A percentile compares a stretch with the other conserved stretches of the same genome.
These are phyloP conservation scores for Crotalus tigris DNA, from an alignment of 2,113 vertebrate species.

Conservation along the genomic window DNA sequence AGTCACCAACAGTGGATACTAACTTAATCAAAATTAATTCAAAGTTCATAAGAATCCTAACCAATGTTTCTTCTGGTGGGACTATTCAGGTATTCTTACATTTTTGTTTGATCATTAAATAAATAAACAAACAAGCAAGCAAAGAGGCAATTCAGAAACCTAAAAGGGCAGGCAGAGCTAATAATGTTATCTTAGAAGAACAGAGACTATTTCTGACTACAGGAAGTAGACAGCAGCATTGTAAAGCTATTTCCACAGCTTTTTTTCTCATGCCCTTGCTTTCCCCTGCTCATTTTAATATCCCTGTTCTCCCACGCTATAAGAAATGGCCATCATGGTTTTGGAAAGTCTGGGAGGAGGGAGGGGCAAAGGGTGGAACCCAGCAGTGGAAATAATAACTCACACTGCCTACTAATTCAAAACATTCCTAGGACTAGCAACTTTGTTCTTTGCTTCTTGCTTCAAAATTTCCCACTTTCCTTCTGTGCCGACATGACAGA, in stretches of 20 bases:
- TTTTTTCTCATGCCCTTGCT: conserved; percentile 52
- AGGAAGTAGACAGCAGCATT: not conserved
- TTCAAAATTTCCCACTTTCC: conserved; percentile 50
- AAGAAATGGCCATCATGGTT: conserved; percentile 14
- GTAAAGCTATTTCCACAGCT: conserved; percentile 11
- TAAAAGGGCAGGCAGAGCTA: not conserved
- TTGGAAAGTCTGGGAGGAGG: not conserved
- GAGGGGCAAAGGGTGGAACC: not conserved
- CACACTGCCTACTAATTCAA: conserved; percentile 24
- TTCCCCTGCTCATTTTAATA: conserved; percentile 25
- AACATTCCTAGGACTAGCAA: not conserved
- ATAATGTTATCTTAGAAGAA: not conserved
- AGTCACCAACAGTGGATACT: not conserved
- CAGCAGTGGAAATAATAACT: conserved; percentile 48
- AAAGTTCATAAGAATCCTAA: conserved; percentile 4
- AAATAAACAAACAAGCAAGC: not conserved
- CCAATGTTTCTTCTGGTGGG: conserved; percentile 11
- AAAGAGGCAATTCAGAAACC: not conserved
- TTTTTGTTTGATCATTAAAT: not conserved
- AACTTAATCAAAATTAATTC: not conserved
- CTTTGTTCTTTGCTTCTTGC: conserved; percentile 13
- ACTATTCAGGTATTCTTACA: not conserved
- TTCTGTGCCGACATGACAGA: conserved; percentile 27
- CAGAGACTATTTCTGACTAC: not conserved
- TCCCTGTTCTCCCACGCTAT: conserved; percentile 39